phyloP scores from a whole-genome alignment of 1,140 invertebrate genomes.

The Drosophila takahashii region DNA sequence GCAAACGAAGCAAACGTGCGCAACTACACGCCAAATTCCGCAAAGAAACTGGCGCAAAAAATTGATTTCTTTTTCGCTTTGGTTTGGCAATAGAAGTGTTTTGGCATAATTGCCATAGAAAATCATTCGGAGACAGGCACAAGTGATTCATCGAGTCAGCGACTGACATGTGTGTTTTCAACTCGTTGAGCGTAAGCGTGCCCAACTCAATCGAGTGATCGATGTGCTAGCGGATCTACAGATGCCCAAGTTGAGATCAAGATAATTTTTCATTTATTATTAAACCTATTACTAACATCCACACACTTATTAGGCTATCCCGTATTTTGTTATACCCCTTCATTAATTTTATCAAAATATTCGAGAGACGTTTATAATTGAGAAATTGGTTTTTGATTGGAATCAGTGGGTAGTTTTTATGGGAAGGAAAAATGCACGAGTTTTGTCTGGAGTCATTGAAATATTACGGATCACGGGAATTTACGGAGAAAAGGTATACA shows the following conservation, averaged over 20 bases:
- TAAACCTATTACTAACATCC: too few species aligned
- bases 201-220: constrained; percentile 44
- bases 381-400: too few species aligned
- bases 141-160: constrained; percentile 39
- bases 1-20: constrained; percentile 54
- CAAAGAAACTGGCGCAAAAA: constrained; percentile 41
- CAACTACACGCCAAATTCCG: constrained; percentile 62
- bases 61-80: constrained; percentile 22
- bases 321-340: too few species aligned
- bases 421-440: too few species aligned
- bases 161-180: constrained; percentile 38
- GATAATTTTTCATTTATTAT: neutral
- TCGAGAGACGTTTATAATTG: too few species aligned
- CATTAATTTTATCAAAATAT: too few species aligned
- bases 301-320: too few species aligned
- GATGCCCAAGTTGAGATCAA: constrained; percentile 5
- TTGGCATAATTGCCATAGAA: constrained; percentile 66
- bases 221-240: constrained; percentile 29
- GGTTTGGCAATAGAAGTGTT: constrained; percentile 57
- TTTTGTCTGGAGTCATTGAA: too few species aligned
- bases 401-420: too few species aligned
- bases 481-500: too few species aligned
- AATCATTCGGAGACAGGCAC: constrained; percentile 33
- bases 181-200: constrained; percentile 23
- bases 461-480: too few species aligned